A percentile compares a stretch with the other conserved stretches of the same genome.
These are phyloP conservation scores for Xanthia togata DNA, from an alignment of 2,888 invertebrate genomes.

Conservation along the genomic window DNA sequence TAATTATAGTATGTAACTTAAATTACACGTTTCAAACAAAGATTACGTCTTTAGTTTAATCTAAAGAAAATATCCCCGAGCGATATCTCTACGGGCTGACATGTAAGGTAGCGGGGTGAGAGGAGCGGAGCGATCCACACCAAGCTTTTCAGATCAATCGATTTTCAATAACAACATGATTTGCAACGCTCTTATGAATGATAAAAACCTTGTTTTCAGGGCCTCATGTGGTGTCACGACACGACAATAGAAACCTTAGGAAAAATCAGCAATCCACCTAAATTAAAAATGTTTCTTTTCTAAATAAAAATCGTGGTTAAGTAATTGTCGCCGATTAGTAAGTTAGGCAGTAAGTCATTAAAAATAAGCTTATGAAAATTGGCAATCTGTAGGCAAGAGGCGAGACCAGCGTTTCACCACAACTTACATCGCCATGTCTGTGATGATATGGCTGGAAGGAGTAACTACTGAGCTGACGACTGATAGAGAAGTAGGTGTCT, in stretches of 20 bases:
- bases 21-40: constrained; percentile 47
- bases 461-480: too few species aligned
- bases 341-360: too few species aligned
- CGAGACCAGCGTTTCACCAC: too few species aligned
- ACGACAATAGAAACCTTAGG: not conserved
- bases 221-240: not conserved
- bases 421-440: too few species aligned
- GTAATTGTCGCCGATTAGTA: too few species aligned
- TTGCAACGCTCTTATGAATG: not conserved
- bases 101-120: constrained; percentile 4
- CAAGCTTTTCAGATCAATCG: not conserved
- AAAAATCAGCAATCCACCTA: not conserved
- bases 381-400: not conserved
- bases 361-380: too few species aligned
- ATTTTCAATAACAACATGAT: not conserved
- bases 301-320: too few species aligned
- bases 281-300: not conserved
- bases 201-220: not conserved
- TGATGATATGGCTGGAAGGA: too few species aligned
- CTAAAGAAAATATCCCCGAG: constrained; percentile 60
- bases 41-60: constrained; percentile 59
- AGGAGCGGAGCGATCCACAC: constrained; percentile 2
- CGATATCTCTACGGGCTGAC: constrained; percentile 50
- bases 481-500: too few species aligned
- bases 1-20: constrained; percentile 33